Conservation (phyloP, 2,888 invertebrate genomes). For the Apotomis turbidana region DNA sequence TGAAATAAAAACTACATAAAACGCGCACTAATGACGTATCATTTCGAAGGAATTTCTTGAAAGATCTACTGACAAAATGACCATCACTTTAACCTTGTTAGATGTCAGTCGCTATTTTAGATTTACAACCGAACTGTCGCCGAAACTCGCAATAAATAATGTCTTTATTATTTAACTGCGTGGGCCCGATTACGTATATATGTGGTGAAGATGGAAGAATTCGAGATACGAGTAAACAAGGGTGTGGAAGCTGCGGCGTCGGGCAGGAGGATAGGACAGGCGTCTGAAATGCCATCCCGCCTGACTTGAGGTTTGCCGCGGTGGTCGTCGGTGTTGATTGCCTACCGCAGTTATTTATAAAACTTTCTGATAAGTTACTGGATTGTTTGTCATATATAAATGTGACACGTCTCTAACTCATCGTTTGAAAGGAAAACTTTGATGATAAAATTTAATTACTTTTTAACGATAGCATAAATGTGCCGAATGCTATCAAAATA, state of each 20-base stretch:
- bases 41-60: slow-evolving; percentile 9
- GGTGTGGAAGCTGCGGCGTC: slow-evolving; percentile 38
- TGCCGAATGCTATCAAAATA: slow-evolving; percentile 15
- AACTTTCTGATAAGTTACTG: slow-evolving; percentile 28
- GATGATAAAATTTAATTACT: slow-evolving; percentile 3
- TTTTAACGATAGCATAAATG: slow-evolving; percentile 24
- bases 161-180: slow-evolving; percentile 30
- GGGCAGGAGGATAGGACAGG: slow-evolving; percentile 43
- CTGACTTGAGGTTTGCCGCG: slow-evolving; percentile 59
- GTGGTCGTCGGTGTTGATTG: slow-evolving; percentile 56
- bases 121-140: slow-evolving; percentile 46
- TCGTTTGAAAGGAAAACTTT: neutral
- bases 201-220: slow-evolving; percentile 28
- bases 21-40: neutral
- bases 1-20: neutral
- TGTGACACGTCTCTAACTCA: neutral
- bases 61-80: slow-evolving; percentile 22
- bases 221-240: slow-evolving; percentile 30
- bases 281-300: slow-evolving; percentile 54
- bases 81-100: slow-evolving; percentile 38
- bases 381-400: neutral
- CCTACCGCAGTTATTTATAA: slow-evolving; percentile 46
- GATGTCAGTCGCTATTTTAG: slow-evolving; percentile 39
- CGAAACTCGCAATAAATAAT: slow-evolving; percentile 37
- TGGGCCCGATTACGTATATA: slow-evolving; percentile 10